Percentiles rank a stretch among this genome's conserved stretches.
These are phyloP conservation scores for Marisa cornuarietis DNA, from an alignment of 1,140 invertebrate species.

Conservation along the genomic window DNA sequence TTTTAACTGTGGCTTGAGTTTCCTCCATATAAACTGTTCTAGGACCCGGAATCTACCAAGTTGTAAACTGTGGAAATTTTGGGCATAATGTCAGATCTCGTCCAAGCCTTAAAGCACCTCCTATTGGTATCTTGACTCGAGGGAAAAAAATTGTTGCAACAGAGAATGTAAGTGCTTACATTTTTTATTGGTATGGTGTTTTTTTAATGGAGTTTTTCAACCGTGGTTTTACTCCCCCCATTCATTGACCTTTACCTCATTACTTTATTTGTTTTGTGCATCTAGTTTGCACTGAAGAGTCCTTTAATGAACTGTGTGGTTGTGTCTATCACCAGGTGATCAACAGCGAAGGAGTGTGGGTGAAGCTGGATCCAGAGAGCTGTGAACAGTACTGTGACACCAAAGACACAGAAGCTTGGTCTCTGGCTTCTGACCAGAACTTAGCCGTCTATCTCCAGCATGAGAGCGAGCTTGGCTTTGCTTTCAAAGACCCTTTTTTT, in stretches of 20 bases:
- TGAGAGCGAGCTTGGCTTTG: constrained; percentile 64
- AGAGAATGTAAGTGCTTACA: constrained; percentile 72
- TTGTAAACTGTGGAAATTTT: constrained; percentile 83
- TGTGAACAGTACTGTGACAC: constrained; percentile 72
- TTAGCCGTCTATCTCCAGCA: constrained; percentile 78
- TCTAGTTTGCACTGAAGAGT: too few relatives aligned
- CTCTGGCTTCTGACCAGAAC: constrained; percentile 75
- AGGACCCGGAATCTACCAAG: constrained; percentile 72
- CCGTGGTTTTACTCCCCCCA: too few relatives aligned
- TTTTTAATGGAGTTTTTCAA: not conserved
- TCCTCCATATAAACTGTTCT: constrained; percentile 5
- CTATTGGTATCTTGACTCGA: constrained; percentile 80
- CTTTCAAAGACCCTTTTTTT: constrained; percentile 55
- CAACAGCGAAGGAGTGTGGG: constrained; percentile 96
- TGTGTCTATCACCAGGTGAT: constrained; percentile 73
- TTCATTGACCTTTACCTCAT: too few relatives aligned
- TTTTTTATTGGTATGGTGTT: not conserved
- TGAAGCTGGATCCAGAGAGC: constrained; percentile 82
- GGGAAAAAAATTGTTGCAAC: constrained; percentile 77
- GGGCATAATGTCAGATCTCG: constrained; percentile 82
- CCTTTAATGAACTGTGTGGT: not conserved
- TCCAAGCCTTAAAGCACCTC: constrained; percentile 78
- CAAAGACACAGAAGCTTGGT: constrained; percentile 78
- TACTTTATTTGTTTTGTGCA: too few relatives aligned
- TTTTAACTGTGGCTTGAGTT: too few relatives aligned